A percentile compares a stretch with the other conserved stretches of the same genome.
Conservation (phyloP, 2,888 invertebrate species). For the Tipula confusa region DNA sequence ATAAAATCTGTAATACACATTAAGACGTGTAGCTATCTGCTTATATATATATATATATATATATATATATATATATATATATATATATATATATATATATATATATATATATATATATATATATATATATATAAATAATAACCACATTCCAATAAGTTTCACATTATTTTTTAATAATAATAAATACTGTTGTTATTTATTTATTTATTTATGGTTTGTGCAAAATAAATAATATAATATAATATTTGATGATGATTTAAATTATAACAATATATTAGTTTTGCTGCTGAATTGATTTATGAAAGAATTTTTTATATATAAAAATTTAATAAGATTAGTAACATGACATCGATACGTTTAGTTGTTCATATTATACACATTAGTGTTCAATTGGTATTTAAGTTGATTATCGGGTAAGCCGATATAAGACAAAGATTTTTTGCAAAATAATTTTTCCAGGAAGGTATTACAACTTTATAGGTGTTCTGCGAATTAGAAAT, state of each 20-base stretch:
- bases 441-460: no score
- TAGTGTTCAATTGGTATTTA: background rate
- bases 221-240: background rate
- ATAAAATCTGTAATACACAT: slow-evolving; percentile 12
- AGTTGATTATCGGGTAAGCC: background rate
- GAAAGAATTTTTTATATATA: background rate
- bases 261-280: slow-evolving; percentile 9
- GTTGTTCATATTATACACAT: background rate
- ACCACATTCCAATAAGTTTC: background rate
- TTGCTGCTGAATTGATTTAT: background rate
- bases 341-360: background rate
- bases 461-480: no score
- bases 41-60: background rate
- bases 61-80: background rate
- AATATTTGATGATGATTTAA: background rate
- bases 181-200: background rate
- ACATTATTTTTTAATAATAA: background rate
- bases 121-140: background rate
- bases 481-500: no score
- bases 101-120: background rate
- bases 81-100: background rate
- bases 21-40: background rate
- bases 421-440: background rate
- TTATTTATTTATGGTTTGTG: background rate
- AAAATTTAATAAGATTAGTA: background rate